Evolutionary conservation across 2,797 vertebrate genomes (phyloP), one percentile per base, ranked within the genome.

Genomic region (Eulemur coronatus): DNA sequence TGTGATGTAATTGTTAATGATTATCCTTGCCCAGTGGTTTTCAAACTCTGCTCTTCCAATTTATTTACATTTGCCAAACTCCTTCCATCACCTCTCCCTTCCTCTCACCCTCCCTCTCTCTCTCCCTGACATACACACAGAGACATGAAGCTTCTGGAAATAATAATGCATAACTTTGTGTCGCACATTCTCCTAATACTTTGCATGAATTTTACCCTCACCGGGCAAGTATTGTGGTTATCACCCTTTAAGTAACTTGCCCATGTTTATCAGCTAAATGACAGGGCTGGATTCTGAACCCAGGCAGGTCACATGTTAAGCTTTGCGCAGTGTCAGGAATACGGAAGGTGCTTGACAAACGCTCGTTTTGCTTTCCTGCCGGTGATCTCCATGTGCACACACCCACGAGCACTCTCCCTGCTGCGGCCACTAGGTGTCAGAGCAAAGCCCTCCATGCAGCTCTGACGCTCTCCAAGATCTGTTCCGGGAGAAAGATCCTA

Each of bases 401-500:
- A 7, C 1, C 10, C 35, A n/a, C 0, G 17, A 2, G 35, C 59
- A 35, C 41, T 24, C 55, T 43, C 75, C 17, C 26, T 14, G 24
- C 52, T 0, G 1, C 75, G 89, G 79, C 85, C 70, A 75, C 61
- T 73, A 94, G 91, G 55, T 89, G 91, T 92, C 91, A 94, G 91
- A 84, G 63, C 35, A 95, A 80, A 84, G 79, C 75, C 63, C 38
- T 57, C 17, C 7, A 38, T 5, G 9, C 10, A 4, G 14, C 43
- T 81, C 35, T 48, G 20, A 24, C 24, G 24, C 7, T 22, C n/a
- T 73, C 63, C 33, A 11, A 81, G 26, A 5, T 69, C 43, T 55
- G 35, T 48, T 50, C 22, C 6, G 26, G 12, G 41, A 96, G 41
- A 90, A 76, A 89, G 28, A 46, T 26, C 46, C 41, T 79, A 72